Conservation (phyloP, 1,140 invertebrate species). For the Propsilocerus akamusi region DNA sequence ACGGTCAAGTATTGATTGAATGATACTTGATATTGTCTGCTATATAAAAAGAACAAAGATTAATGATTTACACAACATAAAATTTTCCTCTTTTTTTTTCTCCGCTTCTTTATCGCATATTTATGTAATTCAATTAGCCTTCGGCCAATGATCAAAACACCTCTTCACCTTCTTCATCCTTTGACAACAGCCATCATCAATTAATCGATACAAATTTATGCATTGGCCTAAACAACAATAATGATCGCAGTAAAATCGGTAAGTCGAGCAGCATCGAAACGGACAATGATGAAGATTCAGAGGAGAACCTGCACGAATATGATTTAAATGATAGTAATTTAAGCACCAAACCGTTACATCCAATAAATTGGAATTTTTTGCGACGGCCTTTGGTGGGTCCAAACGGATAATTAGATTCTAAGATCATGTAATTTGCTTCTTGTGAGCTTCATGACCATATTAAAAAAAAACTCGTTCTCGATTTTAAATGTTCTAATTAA, state of each 20-base stretch:
- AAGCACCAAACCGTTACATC: slow-evolving; percentile 1
- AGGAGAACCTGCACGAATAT: background rate
- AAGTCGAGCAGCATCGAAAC: background rate
- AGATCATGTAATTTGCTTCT: background rate
- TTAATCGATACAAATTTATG: background rate
- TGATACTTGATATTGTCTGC: background rate
- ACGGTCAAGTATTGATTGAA: background rate
- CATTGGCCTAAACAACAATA: background rate
- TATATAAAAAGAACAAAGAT: too few relatives aligned
- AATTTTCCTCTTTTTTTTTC: background rate
- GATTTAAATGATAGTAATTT: slow-evolving; percentile 4
- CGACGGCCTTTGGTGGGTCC: background rate
- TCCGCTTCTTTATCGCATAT: background rate
- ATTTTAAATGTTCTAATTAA: too few relatives aligned
- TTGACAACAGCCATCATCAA: background rate
- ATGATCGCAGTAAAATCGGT: background rate
- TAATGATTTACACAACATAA: too few relatives aligned
- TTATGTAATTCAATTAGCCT: background rate
- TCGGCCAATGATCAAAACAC: background rate
- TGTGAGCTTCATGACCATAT: too few relatives aligned
- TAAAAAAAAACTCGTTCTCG: too few relatives aligned
- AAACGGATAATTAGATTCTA: background rate
- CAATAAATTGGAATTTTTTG: background rate
- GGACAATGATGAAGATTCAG: slow-evolving; percentile 1
- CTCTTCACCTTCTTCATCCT: slow-evolving; percentile 1